Evolutionary conservation across 1,140 invertebrate genomes (phyloP).

Genomic region (Gryon sp.): DNA sequence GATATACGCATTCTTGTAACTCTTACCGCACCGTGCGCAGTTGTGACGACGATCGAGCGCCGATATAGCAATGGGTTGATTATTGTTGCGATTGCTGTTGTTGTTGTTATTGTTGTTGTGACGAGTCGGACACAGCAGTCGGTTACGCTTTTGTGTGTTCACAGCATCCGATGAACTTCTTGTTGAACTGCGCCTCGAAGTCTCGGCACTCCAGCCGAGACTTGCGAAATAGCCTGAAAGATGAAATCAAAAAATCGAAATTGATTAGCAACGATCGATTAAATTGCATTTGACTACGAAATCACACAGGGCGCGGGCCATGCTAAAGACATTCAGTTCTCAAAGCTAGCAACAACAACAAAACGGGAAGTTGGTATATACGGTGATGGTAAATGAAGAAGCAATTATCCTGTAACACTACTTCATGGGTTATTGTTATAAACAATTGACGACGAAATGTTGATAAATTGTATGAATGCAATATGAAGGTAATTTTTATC

Average conservation of each 20-base stretch:
- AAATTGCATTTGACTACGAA: conserved; percentile 46
- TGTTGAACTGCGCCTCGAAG: conserved; percentile 13
- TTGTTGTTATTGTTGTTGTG: too few species aligned
- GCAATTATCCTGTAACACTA: conserved; percentile 43
- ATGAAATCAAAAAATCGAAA: conserved; percentile 44
- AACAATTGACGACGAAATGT: too few species aligned
- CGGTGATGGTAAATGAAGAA: conserved; percentile 47
- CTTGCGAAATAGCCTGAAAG: conserved; percentile 76
- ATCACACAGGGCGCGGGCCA: conserved; percentile 70
- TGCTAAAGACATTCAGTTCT: conserved; percentile 77
- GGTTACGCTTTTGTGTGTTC: conserved; percentile 72
- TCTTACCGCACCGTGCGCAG: conserved; percentile 77
- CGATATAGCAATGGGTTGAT: conserved; percentile 68
- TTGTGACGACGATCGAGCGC: conserved; percentile 75
- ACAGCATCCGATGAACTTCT: conserved; percentile 60
- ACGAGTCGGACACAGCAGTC: conserved; percentile 72
- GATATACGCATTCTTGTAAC: conserved; percentile 79
- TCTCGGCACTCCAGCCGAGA: conserved; percentile 72
- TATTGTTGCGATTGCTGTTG: conserved; percentile 70
- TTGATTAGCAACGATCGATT: conserved; percentile 43
- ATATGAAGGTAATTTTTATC: too few species aligned
- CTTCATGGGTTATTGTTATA: background rate
- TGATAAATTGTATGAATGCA: too few species aligned
- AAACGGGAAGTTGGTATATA: conserved; percentile 64
- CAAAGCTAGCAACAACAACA: conserved; percentile 80